Evolutionary conservation across 2,797 vertebrate species (phyloP).

Genomic region (Pteronotus mesoamericanus): DNA sequence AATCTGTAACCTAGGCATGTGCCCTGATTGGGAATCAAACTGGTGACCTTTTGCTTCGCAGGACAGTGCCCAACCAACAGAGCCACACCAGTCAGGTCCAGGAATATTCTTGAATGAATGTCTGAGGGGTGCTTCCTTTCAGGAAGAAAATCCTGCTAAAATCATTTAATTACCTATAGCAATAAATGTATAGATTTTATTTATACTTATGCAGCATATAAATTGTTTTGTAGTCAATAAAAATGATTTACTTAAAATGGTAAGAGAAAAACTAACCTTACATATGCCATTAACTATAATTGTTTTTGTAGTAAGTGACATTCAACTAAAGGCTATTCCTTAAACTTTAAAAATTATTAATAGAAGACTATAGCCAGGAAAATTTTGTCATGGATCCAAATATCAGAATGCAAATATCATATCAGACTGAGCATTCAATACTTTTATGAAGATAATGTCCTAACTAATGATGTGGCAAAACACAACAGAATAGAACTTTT

Average conservation of each 20-base stretch:
- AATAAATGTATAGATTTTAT: background rate
- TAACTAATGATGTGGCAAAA: background rate
- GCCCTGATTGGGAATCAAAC: background rate
- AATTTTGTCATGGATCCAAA: background rate
- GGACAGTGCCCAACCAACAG: background rate
- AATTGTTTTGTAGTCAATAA: background rate
- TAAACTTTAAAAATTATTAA: background rate
- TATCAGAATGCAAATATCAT: constrained; percentile 2
- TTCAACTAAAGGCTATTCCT: background rate
- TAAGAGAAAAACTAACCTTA: background rate
- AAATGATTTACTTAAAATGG: constrained; percentile 1
- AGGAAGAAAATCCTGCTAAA: background rate
- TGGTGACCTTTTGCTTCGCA: background rate
- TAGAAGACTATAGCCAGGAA: background rate
- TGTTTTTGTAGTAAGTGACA: background rate
- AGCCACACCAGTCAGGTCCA: background rate
- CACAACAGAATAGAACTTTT: background rate
- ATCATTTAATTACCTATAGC: background rate
- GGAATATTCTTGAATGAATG: background rate
- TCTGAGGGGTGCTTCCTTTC: background rate
- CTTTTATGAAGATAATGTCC: background rate
- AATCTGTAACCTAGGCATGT: background rate
- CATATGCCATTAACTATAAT: background rate
- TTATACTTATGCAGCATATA: background rate
- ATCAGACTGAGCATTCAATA: background rate